A percentile compares a stretch with the other conserved stretches of the same genome.
These are phyloP conservation scores for Poecilobothrus nobilitatus DNA, from an alignment of 2,888 invertebrate genomes.

Conservation along the genomic window DNA sequence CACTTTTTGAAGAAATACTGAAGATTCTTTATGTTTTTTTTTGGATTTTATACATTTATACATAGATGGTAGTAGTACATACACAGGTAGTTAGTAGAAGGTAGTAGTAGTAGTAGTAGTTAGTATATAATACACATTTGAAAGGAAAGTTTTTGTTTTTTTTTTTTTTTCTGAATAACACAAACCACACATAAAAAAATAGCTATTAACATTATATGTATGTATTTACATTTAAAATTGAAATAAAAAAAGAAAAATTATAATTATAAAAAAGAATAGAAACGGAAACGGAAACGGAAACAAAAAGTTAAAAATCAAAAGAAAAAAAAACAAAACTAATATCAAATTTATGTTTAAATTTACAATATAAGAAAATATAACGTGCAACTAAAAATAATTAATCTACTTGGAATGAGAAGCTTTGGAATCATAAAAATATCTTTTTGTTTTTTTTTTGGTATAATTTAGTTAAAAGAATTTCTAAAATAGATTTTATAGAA, in stretches of 20 bases:
- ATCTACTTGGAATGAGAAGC: background rate
- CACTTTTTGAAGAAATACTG: constrained; percentile 1
- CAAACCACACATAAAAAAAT: no score
- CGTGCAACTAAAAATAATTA: background rate
- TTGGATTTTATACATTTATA: background rate
- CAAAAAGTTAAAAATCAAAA: background rate
- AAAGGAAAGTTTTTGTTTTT: background rate
- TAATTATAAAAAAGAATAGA: background rate
- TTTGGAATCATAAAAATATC: background rate
- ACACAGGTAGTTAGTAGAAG: background rate
- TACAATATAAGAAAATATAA: background rate
- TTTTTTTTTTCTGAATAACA: background rate
- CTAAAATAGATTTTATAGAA: no score
- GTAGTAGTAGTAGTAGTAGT: background rate
- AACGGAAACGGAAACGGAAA: background rate
- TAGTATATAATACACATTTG: background rate
- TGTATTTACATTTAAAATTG: background rate
- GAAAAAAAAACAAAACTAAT: no score
- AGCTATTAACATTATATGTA: background rate
- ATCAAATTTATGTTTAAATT: no score
- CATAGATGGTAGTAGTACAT: background rate
- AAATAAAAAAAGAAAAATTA: background rate
- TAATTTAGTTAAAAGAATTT: no score
- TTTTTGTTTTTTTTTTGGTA: no score
- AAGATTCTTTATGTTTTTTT: background rate